A percentile compares a stretch with the other conserved stretches of the same genome.
Conservation (phyloP, 2,888 invertebrate species). For the Scelioninae gen. 2 region DNA sequence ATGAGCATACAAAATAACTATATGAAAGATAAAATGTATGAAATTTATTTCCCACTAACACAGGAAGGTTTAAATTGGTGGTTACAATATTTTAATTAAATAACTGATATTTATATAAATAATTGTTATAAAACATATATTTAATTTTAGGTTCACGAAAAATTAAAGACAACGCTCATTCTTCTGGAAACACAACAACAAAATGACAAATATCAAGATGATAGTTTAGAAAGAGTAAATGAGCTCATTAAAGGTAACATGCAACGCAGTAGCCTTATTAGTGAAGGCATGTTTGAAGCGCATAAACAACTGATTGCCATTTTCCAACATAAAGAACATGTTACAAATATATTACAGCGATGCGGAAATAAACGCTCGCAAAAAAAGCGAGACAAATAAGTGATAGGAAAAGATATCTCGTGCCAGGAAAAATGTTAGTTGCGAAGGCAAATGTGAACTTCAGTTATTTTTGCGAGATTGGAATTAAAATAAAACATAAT, state of each 20-base stretch:
- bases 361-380: slow-evolving; percentile 94
- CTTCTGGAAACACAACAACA: slow-evolving; percentile 71
- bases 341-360: slow-evolving; percentile 91
- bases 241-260: slow-evolving; percentile 88
- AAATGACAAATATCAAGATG: slow-evolving; percentile 68
- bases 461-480: no score
- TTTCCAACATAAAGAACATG: slow-evolving; percentile 92
- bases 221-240: slow-evolving; percentile 72
- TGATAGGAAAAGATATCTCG: slow-evolving; percentile 3
- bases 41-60: no score
- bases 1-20: no score
- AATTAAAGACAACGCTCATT: slow-evolving; percentile 71
- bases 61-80: no score
- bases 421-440: slow-evolving; percentile 26
- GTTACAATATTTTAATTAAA: no score
- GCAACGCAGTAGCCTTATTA: slow-evolving; percentile 94
- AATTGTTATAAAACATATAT: no score
- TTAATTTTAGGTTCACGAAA: slow-evolving; percentile 71
- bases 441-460: neutral
- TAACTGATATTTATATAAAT: no score
- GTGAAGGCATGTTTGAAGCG: slow-evolving; percentile 93
- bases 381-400: slow-evolving; percentile 89
- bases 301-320: slow-evolving; percentile 91
- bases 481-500: no score
- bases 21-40: no score